phyloP scores from a whole-genome alignment of 2,113 vertebrate species.

The Struthio camelus region DNA sequence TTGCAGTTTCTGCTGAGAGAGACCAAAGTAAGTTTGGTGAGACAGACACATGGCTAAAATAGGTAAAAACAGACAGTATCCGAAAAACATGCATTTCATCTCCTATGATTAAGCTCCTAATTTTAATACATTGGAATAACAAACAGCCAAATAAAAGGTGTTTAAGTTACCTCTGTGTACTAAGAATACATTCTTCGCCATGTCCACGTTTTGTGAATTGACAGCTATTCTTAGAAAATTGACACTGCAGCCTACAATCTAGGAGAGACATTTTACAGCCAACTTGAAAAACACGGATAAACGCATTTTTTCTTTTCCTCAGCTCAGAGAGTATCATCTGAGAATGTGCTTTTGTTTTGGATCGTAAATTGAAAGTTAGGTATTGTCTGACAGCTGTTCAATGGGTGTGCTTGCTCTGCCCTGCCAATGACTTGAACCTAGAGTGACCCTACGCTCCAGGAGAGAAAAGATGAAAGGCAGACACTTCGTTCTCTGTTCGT shows the following conservation, averaged over 20 bases:
- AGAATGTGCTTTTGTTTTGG: background rate
- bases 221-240: constrained; percentile 12
- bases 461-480: background rate
- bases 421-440: background rate
- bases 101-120: background rate
- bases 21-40: constrained; percentile 81
- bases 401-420: background rate
- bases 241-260: background rate
- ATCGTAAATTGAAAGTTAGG: background rate
- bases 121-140: constrained; percentile 20
- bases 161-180: background rate
- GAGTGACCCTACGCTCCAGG: background rate
- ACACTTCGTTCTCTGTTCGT: background rate
- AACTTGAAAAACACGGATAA: background rate
- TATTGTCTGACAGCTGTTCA: background rate
- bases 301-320: constrained; percentile 16
- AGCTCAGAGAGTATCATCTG: constrained; percentile 4
- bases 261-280: background rate
- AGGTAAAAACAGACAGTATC: background rate
- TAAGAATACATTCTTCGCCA: background rate
- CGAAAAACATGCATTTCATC: background rate
- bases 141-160: background rate
- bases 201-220: background rate
- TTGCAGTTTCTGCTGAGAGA: constrained; percentile 95
- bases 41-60: background rate